Conservation (phyloP, 2,888 invertebrate species). For the Bugula neritina region DNA sequence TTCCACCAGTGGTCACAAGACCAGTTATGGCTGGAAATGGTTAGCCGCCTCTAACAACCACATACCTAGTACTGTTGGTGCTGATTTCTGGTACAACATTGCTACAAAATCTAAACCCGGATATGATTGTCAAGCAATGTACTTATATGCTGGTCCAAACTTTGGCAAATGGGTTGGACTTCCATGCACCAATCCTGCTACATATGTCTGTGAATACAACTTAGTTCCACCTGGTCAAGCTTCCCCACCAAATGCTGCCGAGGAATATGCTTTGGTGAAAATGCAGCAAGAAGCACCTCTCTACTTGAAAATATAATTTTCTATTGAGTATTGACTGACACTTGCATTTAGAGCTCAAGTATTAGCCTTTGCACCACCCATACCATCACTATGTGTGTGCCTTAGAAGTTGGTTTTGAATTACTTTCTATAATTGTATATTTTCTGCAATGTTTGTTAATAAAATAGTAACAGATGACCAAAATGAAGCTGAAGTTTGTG, state of each 20-base stretch:
- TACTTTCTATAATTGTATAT: neutral
- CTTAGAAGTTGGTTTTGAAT: neutral
- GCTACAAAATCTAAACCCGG: slow-evolving; percentile 11
- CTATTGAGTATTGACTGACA: too few relatives aligned
- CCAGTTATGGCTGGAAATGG: slow-evolving; percentile 18
- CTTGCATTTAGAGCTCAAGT: too few relatives aligned
- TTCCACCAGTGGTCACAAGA: slow-evolving; percentile 8
- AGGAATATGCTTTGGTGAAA: neutral
- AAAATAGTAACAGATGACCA: neutral
- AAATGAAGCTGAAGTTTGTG: too few relatives aligned
- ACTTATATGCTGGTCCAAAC: neutral
- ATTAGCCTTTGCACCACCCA: too few relatives aligned
- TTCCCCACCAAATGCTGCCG: neutral
- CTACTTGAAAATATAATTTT: slow-evolving; percentile 5
- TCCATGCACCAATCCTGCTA: neutral
- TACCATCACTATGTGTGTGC: too few relatives aligned
- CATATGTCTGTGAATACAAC: slow-evolving; percentile 25
- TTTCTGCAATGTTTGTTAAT: neutral
- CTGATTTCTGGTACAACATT: slow-evolving; percentile 3
- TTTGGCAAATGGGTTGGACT: slow-evolving; percentile 25
- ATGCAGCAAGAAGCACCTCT: slow-evolving; percentile 11
- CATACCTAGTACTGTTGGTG: neutral
- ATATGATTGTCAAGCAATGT: slow-evolving; percentile 26
- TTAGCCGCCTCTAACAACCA: slow-evolving; percentile 4
- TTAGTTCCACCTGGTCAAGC: neutral